phyloP scores from a whole-genome alignment of 2,888 invertebrate species.

The Melanophora roralis region DNA sequence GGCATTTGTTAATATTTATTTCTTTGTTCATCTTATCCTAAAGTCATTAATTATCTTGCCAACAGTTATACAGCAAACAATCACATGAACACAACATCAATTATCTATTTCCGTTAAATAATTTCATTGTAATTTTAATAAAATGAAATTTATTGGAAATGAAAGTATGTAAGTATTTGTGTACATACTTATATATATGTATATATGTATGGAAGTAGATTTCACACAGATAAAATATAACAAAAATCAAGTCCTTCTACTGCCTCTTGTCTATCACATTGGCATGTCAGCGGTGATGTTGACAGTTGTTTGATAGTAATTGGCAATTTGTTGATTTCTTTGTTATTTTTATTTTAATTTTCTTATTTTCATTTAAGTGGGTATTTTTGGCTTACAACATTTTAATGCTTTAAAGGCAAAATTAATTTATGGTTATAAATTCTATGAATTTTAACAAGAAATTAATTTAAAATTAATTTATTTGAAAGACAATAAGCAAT shows the following conservation, averaged over 20 bases:
- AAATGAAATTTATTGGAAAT: not conserved
- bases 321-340: constrained; percentile 34
- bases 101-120: not conserved
- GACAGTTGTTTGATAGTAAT: constrained; percentile 29
- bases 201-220: no score
- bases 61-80: not conserved
- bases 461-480: not conserved
- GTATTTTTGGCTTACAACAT: not conserved
- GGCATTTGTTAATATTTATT: no score
- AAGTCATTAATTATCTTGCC: no score
- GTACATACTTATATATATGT: no score
- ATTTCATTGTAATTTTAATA: constrained; percentile 11
- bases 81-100: not conserved
- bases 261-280: constrained; percentile 21
- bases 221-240: no score
- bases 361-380: not conserved
- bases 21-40: no score
- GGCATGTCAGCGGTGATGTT: constrained; percentile 31
- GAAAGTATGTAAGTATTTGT: not conserved
- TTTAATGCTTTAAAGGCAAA: not conserved
- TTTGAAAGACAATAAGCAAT: not conserved
- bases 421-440: constrained; percentile 26
- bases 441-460: not conserved
- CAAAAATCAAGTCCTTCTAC: constrained; percentile 18
- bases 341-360: not conserved